Evolutionary conservation across 2,113 vertebrate species (phyloP).

Genomic region (Cacatua alba): DNA sequence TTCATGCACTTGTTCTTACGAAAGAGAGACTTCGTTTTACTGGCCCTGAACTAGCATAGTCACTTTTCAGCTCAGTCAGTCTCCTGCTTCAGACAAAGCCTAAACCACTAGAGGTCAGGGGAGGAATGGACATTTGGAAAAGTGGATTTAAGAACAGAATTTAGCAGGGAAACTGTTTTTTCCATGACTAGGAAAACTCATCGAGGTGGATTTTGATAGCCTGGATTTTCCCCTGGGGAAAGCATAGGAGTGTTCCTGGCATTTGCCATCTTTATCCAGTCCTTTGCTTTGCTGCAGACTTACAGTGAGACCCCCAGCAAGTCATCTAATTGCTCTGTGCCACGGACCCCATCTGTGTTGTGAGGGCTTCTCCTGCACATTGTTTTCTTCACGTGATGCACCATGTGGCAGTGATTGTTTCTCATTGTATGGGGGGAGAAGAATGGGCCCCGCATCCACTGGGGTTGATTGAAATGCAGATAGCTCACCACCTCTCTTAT

Average conservation of each 20-base stretch:
- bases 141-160: background rate
- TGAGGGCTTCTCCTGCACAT: background rate
- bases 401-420: background rate
- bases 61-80: background rate
- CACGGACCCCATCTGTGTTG: background rate
- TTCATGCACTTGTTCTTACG: background rate
- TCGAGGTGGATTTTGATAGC: background rate
- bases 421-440: background rate
- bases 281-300: background rate
- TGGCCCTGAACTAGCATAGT: background rate
- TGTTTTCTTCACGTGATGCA: background rate
- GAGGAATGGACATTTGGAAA: background rate
- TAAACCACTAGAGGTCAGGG: slow-evolving; percentile 18
- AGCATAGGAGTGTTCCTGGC: background rate
- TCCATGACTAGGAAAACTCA: background rate
- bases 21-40: background rate
- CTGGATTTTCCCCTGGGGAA: background rate
- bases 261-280: background rate
- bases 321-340: background rate
- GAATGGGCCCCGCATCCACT: background rate
- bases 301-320: background rate
- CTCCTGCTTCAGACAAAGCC: background rate
- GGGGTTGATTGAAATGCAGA: background rate
- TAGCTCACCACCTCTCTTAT: background rate
- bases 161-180: background rate